Evolutionary conservation across 1,140 invertebrate species (phyloP).

Genomic region (Wiebesia pumilae): DNA sequence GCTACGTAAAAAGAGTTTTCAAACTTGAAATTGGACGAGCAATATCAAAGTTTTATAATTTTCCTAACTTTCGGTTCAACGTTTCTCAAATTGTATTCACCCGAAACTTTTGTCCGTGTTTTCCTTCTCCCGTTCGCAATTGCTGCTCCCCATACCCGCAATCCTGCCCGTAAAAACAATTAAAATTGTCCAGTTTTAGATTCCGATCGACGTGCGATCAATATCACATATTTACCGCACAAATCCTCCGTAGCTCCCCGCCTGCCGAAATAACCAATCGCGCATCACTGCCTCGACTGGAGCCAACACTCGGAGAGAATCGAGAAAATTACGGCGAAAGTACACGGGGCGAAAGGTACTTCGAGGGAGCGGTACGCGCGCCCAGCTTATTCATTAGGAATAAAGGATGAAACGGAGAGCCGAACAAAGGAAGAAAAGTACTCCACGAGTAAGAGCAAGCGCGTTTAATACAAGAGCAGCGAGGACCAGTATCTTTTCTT

Average conservation of each 20-base stretch:
- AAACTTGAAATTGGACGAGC: constrained; percentile 32
- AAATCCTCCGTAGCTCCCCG: no score
- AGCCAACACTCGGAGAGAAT: constrained; percentile 48
- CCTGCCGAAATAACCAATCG: no score
- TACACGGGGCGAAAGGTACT: constrained; percentile 41
- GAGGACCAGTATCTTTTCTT: constrained; percentile 50
- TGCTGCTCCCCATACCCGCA: not conserved
- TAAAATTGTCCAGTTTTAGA: no score
- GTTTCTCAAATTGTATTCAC: not conserved
- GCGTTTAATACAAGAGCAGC: constrained; percentile 51
- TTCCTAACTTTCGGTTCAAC: constrained; percentile 31
- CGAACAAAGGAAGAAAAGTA: constrained; percentile 53
- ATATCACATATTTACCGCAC: no score
- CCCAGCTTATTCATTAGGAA: constrained; percentile 51
- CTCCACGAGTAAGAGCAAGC: constrained; percentile 36
- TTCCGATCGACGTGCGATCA: no score
- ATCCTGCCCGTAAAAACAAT: not conserved
- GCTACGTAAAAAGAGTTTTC: constrained; percentile 29
- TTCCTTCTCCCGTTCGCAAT: not conserved
- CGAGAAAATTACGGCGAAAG: constrained; percentile 48
- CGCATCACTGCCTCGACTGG: not conserved
- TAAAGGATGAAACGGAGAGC: constrained; percentile 54
- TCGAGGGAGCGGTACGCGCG: not conserved
- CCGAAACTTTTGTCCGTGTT: not conserved
- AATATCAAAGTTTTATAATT: constrained; percentile 41